A percentile compares a stretch with the other conserved stretches of the same genome.
phyloP scores from a whole-genome alignment of 2,797 vertebrate species.

The Epinephelus malabaricus region DNA sequence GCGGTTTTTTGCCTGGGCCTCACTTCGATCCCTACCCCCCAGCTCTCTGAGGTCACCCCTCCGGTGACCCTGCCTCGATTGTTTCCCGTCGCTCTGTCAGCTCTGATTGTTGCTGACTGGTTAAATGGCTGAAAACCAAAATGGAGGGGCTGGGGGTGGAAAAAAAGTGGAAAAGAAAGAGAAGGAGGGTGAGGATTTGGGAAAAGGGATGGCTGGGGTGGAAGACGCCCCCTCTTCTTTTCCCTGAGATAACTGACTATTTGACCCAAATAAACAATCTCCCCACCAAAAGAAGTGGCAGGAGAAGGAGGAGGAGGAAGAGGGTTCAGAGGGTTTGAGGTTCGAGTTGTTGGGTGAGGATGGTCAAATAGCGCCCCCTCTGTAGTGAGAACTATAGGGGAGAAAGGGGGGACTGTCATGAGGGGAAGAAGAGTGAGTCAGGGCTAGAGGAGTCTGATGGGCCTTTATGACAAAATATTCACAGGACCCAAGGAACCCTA shows the following conservation, averaged over 20 bases:
- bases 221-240: constrained; percentile 69
- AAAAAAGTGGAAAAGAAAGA: constrained; percentile 71
- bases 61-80: constrained; percentile 84
- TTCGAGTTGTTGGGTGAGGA: constrained; percentile 43
- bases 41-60: constrained; percentile 81
- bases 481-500: not conserved
- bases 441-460: not conserved
- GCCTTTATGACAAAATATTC: not conserved
- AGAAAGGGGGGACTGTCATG: not conserved
- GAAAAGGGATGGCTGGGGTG: constrained; percentile 53
- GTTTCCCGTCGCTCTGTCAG: constrained; percentile 89
- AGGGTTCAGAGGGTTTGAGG: constrained; percentile 59
- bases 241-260: constrained; percentile 83
- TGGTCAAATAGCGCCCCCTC: constrained; percentile 62
- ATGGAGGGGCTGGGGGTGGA: constrained; percentile 62
- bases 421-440: constrained; percentile 16
- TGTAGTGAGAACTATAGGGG: constrained; percentile 14
- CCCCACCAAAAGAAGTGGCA: constrained; percentile 63
- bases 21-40: constrained; percentile 77
- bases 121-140: constrained; percentile 87
- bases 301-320: constrained; percentile 47
- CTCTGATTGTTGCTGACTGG: constrained; percentile 88
- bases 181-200: constrained; percentile 72
- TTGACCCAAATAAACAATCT: constrained; percentile 89
- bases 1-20: constrained; percentile 73